These are phyloP conservation scores for Todiramphus chloris DNA, from an alignment of 2,113 vertebrate genomes.

Conservation along the genomic window DNA sequence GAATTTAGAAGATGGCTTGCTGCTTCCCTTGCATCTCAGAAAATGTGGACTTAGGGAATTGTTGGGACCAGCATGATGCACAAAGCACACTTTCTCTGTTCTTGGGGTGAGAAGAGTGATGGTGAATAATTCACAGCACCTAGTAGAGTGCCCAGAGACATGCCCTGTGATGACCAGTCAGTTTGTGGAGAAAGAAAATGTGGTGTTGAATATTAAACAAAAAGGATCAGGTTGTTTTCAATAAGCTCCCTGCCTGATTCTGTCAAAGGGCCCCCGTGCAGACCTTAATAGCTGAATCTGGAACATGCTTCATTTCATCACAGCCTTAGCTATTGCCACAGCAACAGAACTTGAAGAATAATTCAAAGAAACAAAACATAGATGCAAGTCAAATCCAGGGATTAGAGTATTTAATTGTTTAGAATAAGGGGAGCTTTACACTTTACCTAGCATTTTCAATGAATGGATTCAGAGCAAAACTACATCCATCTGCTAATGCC, in stretches of 20 bases:
- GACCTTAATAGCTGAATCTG: background rate
- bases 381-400: constrained; percentile 8
- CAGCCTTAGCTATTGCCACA: background rate
- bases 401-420: background rate
- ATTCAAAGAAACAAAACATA: constrained; percentile 25
- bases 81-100: background rate
- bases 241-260: background rate
- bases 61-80: background rate
- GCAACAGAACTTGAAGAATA: background rate
- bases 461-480: constrained; percentile 1
- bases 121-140: constrained; percentile 22
- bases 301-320: background rate
- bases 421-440: background rate
- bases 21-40: background rate
- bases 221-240: constrained; percentile 10
- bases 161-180: constrained; percentile 4
- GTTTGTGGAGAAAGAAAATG: background rate
- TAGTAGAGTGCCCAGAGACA: background rate
- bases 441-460: background rate
- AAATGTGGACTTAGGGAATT: background rate
- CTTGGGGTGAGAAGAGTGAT: background rate
- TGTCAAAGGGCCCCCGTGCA: background rate
- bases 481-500: constrained; percentile 11
- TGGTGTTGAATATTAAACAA: constrained; percentile 34
- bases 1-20: background rate